These are phyloP conservation scores for Orussus abietinus DNA, from an alignment of 1,140 invertebrate species.

Conservation along the genomic window DNA sequence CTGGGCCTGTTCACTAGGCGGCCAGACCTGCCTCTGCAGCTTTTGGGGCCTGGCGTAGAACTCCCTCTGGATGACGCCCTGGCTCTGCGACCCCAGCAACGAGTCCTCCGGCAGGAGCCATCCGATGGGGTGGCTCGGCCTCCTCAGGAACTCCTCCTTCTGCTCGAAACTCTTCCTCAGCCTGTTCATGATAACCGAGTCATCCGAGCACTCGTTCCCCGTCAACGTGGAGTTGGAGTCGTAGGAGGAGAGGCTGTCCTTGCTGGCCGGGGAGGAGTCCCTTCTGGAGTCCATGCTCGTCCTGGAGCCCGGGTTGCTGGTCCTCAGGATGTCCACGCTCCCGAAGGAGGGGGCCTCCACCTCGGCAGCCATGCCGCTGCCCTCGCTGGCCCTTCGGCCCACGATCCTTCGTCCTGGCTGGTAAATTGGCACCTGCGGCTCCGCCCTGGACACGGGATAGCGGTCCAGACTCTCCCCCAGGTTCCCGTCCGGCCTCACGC, in stretches of 20 bases:
- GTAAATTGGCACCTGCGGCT: conserved; percentile 54
- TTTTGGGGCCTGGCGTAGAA: conserved; percentile 76
- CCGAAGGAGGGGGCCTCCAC: conserved; percentile 40
- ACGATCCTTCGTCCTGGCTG: conserved; percentile 42
- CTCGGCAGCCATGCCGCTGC: conserved; percentile 46
- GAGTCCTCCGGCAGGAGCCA: conserved; percentile 47
- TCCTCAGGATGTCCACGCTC: conserved; percentile 34
- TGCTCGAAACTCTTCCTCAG: conserved; percentile 79
- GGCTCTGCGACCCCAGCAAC: conserved; percentile 23
- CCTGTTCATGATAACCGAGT: conserved; percentile 65
- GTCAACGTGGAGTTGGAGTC: conserved; percentile 65
- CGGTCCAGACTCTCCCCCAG: conserved; percentile 44
- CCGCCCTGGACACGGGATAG: conserved; percentile 46
- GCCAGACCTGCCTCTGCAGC: conserved; percentile 69
- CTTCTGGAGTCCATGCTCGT: conserved; percentile 52
- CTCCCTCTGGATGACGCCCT: conserved; percentile 61
- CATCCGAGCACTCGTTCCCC: conserved; percentile 60
- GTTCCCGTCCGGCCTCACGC: conserved; percentile 37
- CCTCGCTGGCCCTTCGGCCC: conserved; percentile 54
- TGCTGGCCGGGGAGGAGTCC: conserved; percentile 61
- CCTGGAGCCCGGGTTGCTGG: conserved; percentile 38
- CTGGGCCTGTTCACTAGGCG: conserved; percentile 53
- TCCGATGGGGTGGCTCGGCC: conserved; percentile 65
- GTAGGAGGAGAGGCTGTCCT: conserved; percentile 62
- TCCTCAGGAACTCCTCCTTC: conserved; percentile 80